These are phyloP conservation scores for Reticulitermes speratus DNA, from an alignment of 1,140 invertebrate genomes.

Conservation along the genomic window DNA sequence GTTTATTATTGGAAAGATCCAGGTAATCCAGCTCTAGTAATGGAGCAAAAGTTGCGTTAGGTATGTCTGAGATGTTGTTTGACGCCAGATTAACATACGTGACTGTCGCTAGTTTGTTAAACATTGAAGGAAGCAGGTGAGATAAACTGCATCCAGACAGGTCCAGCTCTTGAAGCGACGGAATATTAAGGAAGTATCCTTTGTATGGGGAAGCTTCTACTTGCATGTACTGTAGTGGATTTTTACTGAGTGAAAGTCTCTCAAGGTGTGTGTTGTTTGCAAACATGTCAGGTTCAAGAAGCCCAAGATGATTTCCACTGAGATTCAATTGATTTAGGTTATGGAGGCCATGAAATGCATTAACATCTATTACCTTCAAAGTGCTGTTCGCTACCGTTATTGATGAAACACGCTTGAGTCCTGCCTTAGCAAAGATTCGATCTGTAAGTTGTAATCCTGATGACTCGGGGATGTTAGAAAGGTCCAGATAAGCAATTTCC, in stretches of 20 bases:
- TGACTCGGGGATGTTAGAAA: constrained; percentile 42
- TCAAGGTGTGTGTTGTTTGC: constrained; percentile 61
- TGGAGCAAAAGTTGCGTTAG: neutral
- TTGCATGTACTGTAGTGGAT: constrained; percentile 63
- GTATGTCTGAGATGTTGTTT: constrained; percentile 38
- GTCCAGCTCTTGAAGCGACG: constrained; percentile 65
- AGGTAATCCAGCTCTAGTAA: constrained; percentile 31
- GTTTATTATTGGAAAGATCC: neutral
- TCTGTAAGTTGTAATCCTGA: constrained; percentile 44
- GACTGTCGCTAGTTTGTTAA: constrained; percentile 59
- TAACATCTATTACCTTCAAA: constrained; percentile 47
- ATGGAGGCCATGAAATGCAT: constrained; percentile 62
- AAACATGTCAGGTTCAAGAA: constrained; percentile 65
- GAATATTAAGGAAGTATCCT: constrained; percentile 58
- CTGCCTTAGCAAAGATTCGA: constrained; percentile 41
- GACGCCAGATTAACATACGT: constrained; percentile 29
- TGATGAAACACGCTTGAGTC: constrained; percentile 47
- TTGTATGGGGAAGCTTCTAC: constrained; percentile 44
- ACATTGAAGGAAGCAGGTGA: constrained; percentile 57
- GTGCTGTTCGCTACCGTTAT: constrained; percentile 47
- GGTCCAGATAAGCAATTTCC: constrained; percentile 42
- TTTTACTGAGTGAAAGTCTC: constrained; percentile 64
- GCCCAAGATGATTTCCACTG: constrained; percentile 60
- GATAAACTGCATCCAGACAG: constrained; percentile 62
- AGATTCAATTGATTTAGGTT: constrained; percentile 66